Evolutionary conservation across 2,888 invertebrate genomes (phyloP).

Genomic region (Lymantria dispar): DNA sequence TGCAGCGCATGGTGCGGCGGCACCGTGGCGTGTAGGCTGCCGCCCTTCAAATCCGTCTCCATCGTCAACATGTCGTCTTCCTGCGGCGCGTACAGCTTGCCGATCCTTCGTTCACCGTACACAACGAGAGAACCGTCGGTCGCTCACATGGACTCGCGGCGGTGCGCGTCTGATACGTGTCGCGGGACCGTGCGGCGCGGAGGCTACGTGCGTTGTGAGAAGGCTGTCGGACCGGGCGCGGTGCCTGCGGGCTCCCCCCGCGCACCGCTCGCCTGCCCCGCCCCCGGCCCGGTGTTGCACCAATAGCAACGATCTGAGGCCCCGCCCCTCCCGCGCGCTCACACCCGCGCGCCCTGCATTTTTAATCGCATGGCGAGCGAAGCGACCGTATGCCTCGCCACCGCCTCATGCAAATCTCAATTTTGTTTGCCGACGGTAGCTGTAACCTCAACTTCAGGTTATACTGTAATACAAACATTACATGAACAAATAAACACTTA

Average conservation of each 20-base stretch:
- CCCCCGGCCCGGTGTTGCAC: conserved; percentile 30
- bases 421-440: conserved; percentile 76
- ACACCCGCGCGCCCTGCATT: conserved; percentile 75
- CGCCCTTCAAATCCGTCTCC: conserved; percentile 95
- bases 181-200: conserved; percentile 76
- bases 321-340: conserved; percentile 67
- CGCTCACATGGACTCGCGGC: conserved; percentile 80
- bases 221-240: conserved; percentile 65
- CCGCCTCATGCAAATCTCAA: conserved; percentile 76
- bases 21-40: conserved; percentile 92
- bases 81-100: conserved; percentile 93
- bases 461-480: conserved; percentile 52
- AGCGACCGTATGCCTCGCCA: conserved; percentile 65
- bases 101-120: conserved; percentile 78
- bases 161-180: conserved; percentile 59
- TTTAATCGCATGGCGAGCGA: conserved; percentile 76
- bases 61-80: conserved; percentile 94
- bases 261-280: conserved; percentile 45
- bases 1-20: conserved; percentile 91
- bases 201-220: conserved; percentile 77
- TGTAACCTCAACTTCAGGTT: conserved; percentile 61
- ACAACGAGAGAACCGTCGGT: conserved; percentile 75
- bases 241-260: conserved; percentile 50
- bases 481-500: conserved; percentile 13
- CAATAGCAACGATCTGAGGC: conserved; percentile 47